Base-by-base conservation (phyloP, 2,888 invertebrate genomes). In the Meganola albula region DNA sequence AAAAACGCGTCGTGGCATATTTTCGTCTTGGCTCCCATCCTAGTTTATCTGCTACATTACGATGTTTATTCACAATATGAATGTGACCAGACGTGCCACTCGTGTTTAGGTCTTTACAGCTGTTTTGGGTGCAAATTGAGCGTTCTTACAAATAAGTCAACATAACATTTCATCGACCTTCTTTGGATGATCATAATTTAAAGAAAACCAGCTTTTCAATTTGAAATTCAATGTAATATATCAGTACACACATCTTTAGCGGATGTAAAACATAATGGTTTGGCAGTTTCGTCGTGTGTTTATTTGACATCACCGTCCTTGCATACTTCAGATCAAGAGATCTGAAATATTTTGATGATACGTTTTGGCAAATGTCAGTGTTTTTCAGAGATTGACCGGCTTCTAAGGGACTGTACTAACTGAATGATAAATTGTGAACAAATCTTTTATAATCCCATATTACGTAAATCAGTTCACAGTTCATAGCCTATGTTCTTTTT, bases 21-120 rank as follows among this genome's bases (percentile, higher is more conserved):
- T 85, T 85, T 85, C 84, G 85, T 85, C 85, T 85, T 85, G 85
- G 85, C 85, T 84, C 78, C 74, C 74, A 85, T 84, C 85, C 85
- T 85, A 85, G 84, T 85, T 85, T 84, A 84, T 85, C 85, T 82
- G 82, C 77, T 84, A 83, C 84, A 83, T 84, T 83, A 83, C 84
- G 83, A 85, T 85, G 85, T 85, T 85, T 85, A 85, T 85, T 84
- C 85, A 85, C 84, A 85, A 85, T 85, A 82, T 83, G 74, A 80
- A 82, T 78, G 78, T 63, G 78, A 75, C 63, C 80, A 82, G 79
- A 70, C 66, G 68, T 51, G 67, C 74, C 72, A 75, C 78, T 82
- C 72, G 75, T 75, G 67, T 66, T 67, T 58, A 53, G 58, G 57
- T 57, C 57, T 64, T 54, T 63, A 58, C 58, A 53, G 54, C 57